Conservation (phyloP, 2,888 invertebrate species). For the Callyntrura sp. region DNA sequence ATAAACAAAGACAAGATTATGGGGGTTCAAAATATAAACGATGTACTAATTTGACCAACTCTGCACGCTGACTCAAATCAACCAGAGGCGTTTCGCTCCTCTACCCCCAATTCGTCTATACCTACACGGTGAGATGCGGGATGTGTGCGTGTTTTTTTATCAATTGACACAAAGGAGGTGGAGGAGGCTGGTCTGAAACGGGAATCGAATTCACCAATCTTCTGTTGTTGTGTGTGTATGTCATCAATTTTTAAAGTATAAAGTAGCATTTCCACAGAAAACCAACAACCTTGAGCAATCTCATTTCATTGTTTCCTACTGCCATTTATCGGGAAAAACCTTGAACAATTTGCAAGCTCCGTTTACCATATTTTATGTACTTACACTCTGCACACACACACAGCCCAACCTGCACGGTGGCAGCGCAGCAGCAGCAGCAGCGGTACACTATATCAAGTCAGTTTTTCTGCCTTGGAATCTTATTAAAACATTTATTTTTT, state of each 20-base stretch:
- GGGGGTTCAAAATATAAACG: too few relatives aligned
- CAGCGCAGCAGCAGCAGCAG: neutral
- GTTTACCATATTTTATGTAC: too few relatives aligned
- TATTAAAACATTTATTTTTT: constrained; percentile 70
- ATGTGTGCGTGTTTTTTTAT: constrained; percentile 4
- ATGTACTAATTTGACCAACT: too few relatives aligned
- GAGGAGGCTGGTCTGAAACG: neutral
- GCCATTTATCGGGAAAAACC: constrained; percentile 74
- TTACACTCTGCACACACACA: neutral
- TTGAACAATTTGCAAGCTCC: constrained; percentile 56
- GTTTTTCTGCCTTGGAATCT: constrained; percentile 61
- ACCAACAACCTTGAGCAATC: constrained; percentile 26
- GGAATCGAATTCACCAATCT: neutral
- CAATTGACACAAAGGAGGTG: constrained; percentile 18
- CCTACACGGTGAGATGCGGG: too few relatives aligned
- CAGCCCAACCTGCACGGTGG: neutral
- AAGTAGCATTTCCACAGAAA: constrained; percentile 24
- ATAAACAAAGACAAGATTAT: neutral
- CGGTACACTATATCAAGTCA: too few relatives aligned
- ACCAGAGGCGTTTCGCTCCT: too few relatives aligned
- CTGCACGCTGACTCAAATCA: too few relatives aligned
- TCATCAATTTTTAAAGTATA: neutral
- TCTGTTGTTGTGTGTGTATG: neutral
- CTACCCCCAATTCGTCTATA: too few relatives aligned
- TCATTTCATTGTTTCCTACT: constrained; percentile 47